Percentiles rank a stretch among this genome's conserved stretches.
phyloP scores from a whole-genome alignment of 2,113 vertebrate species.

The Paraplagusia blochii region DNA sequence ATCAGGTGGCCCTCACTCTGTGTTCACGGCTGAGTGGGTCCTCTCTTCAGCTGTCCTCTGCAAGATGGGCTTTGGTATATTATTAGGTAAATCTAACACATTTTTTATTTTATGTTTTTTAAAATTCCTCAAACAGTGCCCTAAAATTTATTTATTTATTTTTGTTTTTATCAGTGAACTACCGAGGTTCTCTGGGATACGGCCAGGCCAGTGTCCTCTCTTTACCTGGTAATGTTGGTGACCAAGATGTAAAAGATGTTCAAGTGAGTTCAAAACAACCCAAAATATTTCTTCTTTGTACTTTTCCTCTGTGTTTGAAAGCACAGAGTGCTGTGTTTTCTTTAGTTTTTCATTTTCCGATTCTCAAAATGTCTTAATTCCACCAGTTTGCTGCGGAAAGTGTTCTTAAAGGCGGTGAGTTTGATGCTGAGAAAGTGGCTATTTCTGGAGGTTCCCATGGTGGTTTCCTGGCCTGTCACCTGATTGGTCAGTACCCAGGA shows the following conservation, averaged over 20 bases:
- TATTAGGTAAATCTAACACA: slow-evolving; percentile 80
- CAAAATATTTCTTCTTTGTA: neutral
- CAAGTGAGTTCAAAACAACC: slow-evolving; percentile 78
- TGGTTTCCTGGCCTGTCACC: slow-evolving; percentile 92
- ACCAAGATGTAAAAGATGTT: slow-evolving; percentile 89
- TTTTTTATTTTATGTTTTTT: neutral
- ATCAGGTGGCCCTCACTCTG: slow-evolving; percentile 89
- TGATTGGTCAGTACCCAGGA: slow-evolving; percentile 90
- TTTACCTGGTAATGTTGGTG: slow-evolving; percentile 85
- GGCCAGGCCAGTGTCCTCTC: slow-evolving; percentile 90
- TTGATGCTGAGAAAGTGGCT: slow-evolving; percentile 79
- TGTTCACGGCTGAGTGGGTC: slow-evolving; percentile 85
- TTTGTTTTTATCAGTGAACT: slow-evolving; percentile 88
- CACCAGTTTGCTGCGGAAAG: slow-evolving; percentile 84
- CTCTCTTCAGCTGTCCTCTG: slow-evolving; percentile 82
- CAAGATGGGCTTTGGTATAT: slow-evolving; percentile 84
- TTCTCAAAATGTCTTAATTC: neutral
- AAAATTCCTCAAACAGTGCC: no score
- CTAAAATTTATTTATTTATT: no score
- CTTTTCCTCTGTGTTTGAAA: neutral
- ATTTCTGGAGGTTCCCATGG: slow-evolving; percentile 89
- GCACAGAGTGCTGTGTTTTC: neutral
- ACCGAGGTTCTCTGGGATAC: slow-evolving; percentile 89
- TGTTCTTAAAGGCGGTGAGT: slow-evolving; percentile 74
- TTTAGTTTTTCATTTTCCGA: neutral